Base-by-base conservation (phyloP, 2,888 invertebrate species). In the Temnothorax rugatulus region DNA sequence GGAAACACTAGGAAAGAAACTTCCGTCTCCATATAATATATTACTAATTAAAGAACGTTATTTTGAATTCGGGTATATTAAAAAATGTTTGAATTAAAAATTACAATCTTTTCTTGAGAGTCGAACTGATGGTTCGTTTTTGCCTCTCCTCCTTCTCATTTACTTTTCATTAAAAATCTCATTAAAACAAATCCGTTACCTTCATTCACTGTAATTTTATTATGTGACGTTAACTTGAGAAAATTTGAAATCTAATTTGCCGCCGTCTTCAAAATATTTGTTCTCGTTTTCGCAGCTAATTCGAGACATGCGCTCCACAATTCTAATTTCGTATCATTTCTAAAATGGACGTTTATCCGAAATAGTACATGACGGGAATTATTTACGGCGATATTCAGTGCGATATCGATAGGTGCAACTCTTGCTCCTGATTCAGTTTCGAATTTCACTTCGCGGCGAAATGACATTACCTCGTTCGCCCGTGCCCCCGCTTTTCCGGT, bases 401-500 rank as follows among this genome's bases (percentile, higher is more conserved):
- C 18, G 34, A 50, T 44, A 44, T 63, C 38, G 47, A 15, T 21
- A 50, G n/a, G 34, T 47, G 15, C 18, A 63, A 50, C 50, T 64
- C 50, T 50, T 34, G 50, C 61, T 38, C 21, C 50, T 64, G 63
- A 76, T 64, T 76, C 21, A 63, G 21, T 52, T 75, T 47, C 47
- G 47, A 63, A 63, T 63, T 52, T 34, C 13, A 63, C 50, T 76
- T 76, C 21, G 11, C n/a, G 25, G 38, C 63, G 75, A 64, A 76
- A 76, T 7, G 38, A 76, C 11, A 64, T 76, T 64, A 76, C 21
- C 63, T 18, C 34, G 18, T 38, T 63, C 21, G n/a, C 1, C 34
- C 74, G 29, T 61, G 47, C 8, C 15, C 59, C 8, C 57, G 57
- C 15, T 29, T 21, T 18, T 21, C 29, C 34, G 21, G 21, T 47